phyloP scores from a whole-genome alignment of 2,888 invertebrate species.

The Erebia ligea region DNA sequence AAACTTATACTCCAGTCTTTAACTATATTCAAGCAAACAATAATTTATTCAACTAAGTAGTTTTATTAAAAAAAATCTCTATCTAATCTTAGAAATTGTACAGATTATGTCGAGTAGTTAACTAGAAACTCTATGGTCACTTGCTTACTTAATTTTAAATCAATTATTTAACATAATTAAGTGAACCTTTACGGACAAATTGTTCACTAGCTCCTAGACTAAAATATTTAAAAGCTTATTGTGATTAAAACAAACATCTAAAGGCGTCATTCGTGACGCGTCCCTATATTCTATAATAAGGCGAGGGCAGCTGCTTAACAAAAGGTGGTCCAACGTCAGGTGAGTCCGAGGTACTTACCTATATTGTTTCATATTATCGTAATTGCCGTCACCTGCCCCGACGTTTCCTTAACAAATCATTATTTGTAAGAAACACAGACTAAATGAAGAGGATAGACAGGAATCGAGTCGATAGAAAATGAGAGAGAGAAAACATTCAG shows the following conservation, averaged over 20 bases:
- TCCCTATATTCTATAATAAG: constrained; percentile 46
- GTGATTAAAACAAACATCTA: constrained; percentile 60
- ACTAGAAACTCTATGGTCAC: no score
- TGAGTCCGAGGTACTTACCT: constrained; percentile 43
- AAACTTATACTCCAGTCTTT: no score
- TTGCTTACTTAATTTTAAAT: no score
- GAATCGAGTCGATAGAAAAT: background rate
- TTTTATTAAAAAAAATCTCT: no score
- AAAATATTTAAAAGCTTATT: constrained; percentile 46
- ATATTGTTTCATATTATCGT: constrained; percentile 63
- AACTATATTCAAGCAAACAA: no score
- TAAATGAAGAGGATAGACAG: background rate
- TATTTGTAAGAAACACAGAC: constrained; percentile 29
- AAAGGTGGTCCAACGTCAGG: constrained; percentile 50
- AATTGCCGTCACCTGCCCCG: constrained; percentile 67
- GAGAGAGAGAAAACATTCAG: background rate
- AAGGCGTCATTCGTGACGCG: constrained; percentile 70
- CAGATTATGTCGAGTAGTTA: no score
- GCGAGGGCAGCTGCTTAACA: constrained; percentile 67
- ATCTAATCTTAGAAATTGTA: no score
- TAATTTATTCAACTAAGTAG: no score
- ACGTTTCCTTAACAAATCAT: constrained; percentile 51
- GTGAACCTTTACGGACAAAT: background rate
- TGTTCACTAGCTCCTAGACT: constrained; percentile 34
- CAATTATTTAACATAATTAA: background rate